These are phyloP conservation scores for Yponomeuta malinellus DNA, from an alignment of 2,888 invertebrate species.

Conservation along the genomic window DNA sequence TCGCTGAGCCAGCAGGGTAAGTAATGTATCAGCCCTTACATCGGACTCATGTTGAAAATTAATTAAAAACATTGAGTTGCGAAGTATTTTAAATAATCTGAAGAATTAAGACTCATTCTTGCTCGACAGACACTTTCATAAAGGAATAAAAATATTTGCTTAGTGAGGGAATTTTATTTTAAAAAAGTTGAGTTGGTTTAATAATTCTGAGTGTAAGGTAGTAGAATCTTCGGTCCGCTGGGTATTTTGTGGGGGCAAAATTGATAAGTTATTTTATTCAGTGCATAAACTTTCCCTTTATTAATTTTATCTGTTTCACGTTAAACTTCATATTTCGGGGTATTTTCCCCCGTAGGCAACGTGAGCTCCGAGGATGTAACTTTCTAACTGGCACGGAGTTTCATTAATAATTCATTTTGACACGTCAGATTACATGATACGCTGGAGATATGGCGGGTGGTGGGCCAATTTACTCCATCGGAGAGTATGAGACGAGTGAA, in stretches of 20 bases:
- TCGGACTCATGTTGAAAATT: too few relatives aligned
- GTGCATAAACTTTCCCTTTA: not conserved
- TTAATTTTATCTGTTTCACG: not conserved
- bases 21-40: too few relatives aligned
- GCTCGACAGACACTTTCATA: too few relatives aligned
- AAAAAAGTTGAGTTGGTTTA: too few relatives aligned
- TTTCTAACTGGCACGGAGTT: not conserved
- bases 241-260: not conserved
- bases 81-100: too few relatives aligned
- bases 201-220: not conserved
- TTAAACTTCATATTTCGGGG: not conserved
- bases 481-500: too few relatives aligned
- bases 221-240: not conserved
- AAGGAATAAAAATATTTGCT: too few relatives aligned
- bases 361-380: not conserved
- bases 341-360: not conserved
- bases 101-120: too few relatives aligned
- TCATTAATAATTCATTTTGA: not conserved
- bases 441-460: not conserved
- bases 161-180: too few relatives aligned
- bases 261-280: constrained; percentile 3
- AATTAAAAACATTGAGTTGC: too few relatives aligned
- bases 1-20: too few relatives aligned
- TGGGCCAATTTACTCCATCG: too few relatives aligned
- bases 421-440: not conserved